Evolutionary conservation across 2,797 vertebrate species (phyloP).

Genomic region (Fistularia tabacaria): DNA sequence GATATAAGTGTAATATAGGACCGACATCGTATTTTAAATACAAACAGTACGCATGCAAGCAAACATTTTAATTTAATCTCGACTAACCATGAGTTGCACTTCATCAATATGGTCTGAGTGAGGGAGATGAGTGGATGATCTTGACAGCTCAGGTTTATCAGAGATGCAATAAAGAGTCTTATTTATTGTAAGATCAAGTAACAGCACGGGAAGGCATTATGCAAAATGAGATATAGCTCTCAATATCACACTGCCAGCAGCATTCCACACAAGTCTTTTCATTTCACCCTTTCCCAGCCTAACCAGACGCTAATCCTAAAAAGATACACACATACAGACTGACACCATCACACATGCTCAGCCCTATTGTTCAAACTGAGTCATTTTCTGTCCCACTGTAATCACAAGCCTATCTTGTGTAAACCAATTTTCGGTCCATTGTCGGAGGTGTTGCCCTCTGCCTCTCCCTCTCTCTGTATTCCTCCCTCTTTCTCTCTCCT

Average conservation of each 20-base stretch:
- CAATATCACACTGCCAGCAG: neutral
- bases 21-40: too few species aligned
- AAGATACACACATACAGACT: constrained; percentile 36
- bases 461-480: constrained; percentile 54
- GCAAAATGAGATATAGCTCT: neutral
- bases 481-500: constrained; percentile 47
- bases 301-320: constrained; percentile 60
- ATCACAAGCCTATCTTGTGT: constrained; percentile 75
- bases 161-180: too few species aligned
- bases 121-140: too few species aligned
- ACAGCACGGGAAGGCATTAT: too few species aligned
- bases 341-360: constrained; percentile 42
- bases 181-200: too few species aligned
- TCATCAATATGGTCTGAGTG: too few species aligned
- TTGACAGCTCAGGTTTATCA: too few species aligned
- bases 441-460: constrained; percentile 70
- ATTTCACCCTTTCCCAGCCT: constrained; percentile 58
- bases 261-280: constrained; percentile 37
- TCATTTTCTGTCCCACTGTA: constrained; percentile 71
- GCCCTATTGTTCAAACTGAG: constrained; percentile 68
- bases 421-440: constrained; percentile 76
- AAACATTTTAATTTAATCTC: too few species aligned
- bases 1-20: too few species aligned
- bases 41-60: too few species aligned
- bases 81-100: too few species aligned